A percentile compares a stretch with the other conserved stretches of the same genome.
Evolutionary conservation across 2,113 vertebrate species (phyloP).

Genomic region (Megaceryle torquata): DNA sequence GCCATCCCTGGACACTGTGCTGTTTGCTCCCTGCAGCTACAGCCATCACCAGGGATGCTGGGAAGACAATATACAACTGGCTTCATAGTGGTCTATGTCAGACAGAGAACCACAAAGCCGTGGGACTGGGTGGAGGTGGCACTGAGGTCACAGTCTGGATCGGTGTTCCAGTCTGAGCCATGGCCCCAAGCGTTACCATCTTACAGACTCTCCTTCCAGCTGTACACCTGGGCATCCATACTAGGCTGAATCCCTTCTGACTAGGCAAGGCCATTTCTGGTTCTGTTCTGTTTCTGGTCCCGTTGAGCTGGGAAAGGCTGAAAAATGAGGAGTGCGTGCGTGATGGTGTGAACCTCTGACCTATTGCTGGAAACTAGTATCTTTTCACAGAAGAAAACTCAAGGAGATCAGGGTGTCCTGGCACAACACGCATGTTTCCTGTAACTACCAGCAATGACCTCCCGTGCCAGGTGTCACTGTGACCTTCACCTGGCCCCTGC

Average conservation of each 20-base stretch:
- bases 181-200: not conserved
- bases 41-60: rapidly evolving
- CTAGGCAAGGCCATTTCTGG: not conserved
- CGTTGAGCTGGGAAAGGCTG: not conserved
- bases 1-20: not conserved
- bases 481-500: not conserved
- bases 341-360: not conserved
- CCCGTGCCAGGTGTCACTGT: not conserved
- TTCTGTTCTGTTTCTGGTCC: no score
- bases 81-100: not conserved
- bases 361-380: not conserved
- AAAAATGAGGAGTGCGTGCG: not conserved
- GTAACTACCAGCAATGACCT: not conserved
- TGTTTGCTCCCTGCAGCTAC: not conserved
- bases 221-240: rapidly evolving
- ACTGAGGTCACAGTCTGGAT: rapidly evolving
- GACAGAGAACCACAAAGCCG: not conserved
- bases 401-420: not conserved
- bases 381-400: not conserved
- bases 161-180: rapidly evolving
- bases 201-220: not conserved
- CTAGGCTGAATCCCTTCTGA: not conserved
- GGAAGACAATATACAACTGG: rapidly evolving
- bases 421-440: not conserved
- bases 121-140: not conserved